phyloP scores from a whole-genome alignment of 1,140 invertebrate genomes.

The Drosophila saltans region DNA sequence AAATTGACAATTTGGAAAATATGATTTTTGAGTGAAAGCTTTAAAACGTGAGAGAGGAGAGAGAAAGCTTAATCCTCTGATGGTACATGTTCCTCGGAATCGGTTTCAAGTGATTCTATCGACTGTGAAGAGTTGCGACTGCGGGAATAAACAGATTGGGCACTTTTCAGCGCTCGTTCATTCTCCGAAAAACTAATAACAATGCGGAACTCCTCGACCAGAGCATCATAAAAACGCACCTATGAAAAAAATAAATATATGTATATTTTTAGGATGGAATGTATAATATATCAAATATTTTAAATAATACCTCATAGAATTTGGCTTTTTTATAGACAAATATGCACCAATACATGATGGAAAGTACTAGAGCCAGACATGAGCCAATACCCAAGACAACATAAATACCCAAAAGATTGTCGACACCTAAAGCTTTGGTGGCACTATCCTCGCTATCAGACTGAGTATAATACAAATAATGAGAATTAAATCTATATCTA shows the following conservation, averaged over 20 bases:
- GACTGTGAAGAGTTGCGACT: constrained; percentile 77
- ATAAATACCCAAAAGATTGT: constrained; percentile 90
- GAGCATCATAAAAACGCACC: constrained; percentile 87
- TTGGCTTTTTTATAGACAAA: constrained; percentile 71
- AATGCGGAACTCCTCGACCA: constrained; percentile 90
- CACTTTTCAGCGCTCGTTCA: constrained; percentile 67
- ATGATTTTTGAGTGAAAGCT: constrained; percentile 64
- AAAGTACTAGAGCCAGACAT: constrained; percentile 75
- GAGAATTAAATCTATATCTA: too few species aligned
- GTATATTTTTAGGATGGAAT: too few species aligned
- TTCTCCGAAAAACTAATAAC: constrained; percentile 83
- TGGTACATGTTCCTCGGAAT: constrained; percentile 61
- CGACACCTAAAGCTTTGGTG: constrained; percentile 80
- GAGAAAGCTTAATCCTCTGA: constrained; percentile 40
- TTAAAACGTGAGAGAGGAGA: neutral
- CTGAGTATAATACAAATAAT: constrained; percentile 52
- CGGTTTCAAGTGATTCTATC: constrained; percentile 72
- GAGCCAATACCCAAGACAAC: constrained; percentile 86
- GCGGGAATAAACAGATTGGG: constrained; percentile 73
- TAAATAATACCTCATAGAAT: constrained; percentile 56
- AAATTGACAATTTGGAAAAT: constrained; percentile 53
- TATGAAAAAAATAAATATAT: constrained; percentile 61
- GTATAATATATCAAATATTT: neutral
- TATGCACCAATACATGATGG: constrained; percentile 78
- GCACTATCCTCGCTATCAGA: constrained; percentile 40